These are phyloP conservation scores for Tetrao urogallus DNA, from an alignment of 2,113 vertebrate genomes.

Conservation along the genomic window DNA sequence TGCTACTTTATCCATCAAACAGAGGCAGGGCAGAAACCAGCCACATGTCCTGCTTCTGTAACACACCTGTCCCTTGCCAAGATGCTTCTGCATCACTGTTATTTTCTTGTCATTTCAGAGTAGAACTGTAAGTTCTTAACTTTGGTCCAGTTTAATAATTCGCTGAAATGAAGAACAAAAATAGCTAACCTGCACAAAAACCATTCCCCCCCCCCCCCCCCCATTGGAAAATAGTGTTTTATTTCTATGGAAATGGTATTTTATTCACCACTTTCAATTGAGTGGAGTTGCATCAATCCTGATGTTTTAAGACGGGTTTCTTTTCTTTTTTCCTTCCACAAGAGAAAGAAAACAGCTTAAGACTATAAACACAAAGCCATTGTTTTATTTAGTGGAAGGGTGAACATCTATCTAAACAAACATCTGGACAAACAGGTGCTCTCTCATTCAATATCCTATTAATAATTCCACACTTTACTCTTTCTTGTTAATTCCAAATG, in stretches of 20 bases:
- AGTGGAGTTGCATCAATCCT: neutral
- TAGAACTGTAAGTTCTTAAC: neutral
- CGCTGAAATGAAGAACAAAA: neutral
- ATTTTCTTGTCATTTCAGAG: neutral
- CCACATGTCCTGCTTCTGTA: neutral
- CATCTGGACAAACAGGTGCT: slow-evolving; percentile 53
- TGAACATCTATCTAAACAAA: slow-evolving; percentile 26
- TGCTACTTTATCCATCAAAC: neutral
- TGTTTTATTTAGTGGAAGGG: neutral
- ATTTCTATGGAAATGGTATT: neutral
- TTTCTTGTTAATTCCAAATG: neutral
- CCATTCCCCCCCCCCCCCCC: too few relatives aligned
- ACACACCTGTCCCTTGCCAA: too few relatives aligned
- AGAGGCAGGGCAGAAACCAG: neutral
- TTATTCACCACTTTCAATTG: neutral
- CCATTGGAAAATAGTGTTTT: too few relatives aligned
- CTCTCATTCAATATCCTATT: slow-evolving; percentile 18
- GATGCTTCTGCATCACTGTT: neutral
- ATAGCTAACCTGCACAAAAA: neutral
- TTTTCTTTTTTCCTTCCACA: neutral
- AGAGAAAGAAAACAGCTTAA: neutral
- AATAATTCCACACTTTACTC: slow-evolving; percentile 28
- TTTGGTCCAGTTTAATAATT: neutral
- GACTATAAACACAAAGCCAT: neutral
- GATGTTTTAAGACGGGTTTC: neutral